Conservation (phyloP, 1,140 invertebrate genomes). For the Psix sp. region DNA sequence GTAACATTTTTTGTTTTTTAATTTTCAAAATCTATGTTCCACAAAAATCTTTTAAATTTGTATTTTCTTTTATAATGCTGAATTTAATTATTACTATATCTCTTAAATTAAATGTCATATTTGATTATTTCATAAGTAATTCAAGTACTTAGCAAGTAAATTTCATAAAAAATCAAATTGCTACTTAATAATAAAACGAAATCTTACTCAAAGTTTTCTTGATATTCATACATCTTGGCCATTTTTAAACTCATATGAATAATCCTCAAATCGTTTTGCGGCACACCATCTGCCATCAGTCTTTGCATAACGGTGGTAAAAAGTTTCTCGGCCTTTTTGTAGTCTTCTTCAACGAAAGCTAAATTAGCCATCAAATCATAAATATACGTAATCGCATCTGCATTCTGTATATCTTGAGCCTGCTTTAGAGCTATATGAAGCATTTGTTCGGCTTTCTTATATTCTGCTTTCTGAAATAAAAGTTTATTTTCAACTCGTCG, state of each 20-base stretch:
- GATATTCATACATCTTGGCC: conserved; percentile 83
- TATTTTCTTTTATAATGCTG: background rate
- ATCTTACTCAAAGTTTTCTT: conserved; percentile 78
- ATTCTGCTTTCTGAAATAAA: conserved; percentile 82
- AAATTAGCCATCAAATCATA: conserved; percentile 95
- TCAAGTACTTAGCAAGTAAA: no score
- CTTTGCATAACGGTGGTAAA: conserved; percentile 89
- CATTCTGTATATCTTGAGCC: conserved; percentile 87
- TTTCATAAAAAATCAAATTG: no score
- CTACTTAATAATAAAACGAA: no score
- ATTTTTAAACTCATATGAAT: conserved; percentile 88
- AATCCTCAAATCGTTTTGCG: conserved; percentile 84
- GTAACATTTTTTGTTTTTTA: no score
- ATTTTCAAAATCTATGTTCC: no score
- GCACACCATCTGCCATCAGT: conserved; percentile 82
- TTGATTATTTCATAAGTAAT: no score
- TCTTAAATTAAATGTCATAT: no score
- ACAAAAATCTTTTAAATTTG: no score
- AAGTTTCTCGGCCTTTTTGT: conserved; percentile 88
- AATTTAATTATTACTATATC: no score
- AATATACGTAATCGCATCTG: conserved; percentile 88
- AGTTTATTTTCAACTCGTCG: no score
- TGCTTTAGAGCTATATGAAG: conserved; percentile 88
- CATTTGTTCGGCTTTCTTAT: conserved; percentile 88
- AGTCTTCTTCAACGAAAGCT: conserved; percentile 85